Percentiles rank a stretch among this genome's conserved stretches.
Conservation (phyloP, 2,888 invertebrate species). For the Leptodirus hochenwartii region DNA sequence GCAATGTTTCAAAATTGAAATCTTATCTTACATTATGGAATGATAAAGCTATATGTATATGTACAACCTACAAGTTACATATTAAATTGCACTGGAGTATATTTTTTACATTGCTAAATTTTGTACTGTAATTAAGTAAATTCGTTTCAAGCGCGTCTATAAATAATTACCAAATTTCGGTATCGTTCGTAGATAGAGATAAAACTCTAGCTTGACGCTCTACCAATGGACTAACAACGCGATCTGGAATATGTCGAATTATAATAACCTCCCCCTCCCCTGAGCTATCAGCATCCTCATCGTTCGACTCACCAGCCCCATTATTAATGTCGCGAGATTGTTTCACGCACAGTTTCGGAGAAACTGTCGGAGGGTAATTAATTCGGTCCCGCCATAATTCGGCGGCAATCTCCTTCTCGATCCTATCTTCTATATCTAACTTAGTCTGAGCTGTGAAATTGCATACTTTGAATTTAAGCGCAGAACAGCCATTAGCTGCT, state of each 20-base stretch:
- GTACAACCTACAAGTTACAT: too few species aligned
- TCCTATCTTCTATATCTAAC: conserved; percentile 28
- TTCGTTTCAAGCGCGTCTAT: too few species aligned
- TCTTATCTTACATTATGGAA: too few species aligned
- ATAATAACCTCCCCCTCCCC: too few species aligned
- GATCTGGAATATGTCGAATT: too few species aligned
- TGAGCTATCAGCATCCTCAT: conserved; percentile 28
- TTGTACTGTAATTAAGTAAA: too few species aligned
- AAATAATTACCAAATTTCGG: conserved; percentile 56
- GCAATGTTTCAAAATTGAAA: too few species aligned
- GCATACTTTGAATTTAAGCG: neutral
- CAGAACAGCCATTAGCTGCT: conserved; percentile 64
- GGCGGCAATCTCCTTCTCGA: conserved; percentile 40
- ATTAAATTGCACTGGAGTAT: too few species aligned
- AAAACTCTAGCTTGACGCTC: too few species aligned
- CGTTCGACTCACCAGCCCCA: conserved; percentile 13
- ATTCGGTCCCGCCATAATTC: conserved; percentile 48
- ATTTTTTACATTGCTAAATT: too few species aligned
- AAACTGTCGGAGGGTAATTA: conserved; percentile 49
- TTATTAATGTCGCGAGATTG: conserved; percentile 19
- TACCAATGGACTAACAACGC: too few species aligned
- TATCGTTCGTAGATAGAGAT: conserved; percentile 41
- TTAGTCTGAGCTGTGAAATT: conserved; percentile 9
- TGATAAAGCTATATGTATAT: too few species aligned
- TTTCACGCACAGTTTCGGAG: conserved; percentile 33